phyloP scores from a whole-genome alignment of 2,113 vertebrate genomes.

The Lamprologus sp. region DNA sequence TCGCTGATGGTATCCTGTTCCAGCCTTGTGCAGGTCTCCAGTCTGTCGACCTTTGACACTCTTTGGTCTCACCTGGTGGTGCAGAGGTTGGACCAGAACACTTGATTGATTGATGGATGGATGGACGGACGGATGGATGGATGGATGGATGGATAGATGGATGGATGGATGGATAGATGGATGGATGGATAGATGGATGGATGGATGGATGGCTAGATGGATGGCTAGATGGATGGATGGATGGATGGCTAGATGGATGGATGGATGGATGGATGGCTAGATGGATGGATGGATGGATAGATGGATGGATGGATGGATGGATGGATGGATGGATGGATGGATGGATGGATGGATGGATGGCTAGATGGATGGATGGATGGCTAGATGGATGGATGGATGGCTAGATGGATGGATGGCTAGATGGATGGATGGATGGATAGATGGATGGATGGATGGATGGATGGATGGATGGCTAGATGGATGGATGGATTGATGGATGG shows the following conservation, averaged over 20 bases:
- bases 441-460: rapidly evolving
- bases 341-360: rapidly evolving
- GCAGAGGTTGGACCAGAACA: background rate
- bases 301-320: rapidly evolving
- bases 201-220: rapidly evolving
- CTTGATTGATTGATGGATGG: rapidly evolving
- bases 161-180: rapidly evolving
- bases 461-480: rapidly evolving
- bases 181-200: rapidly evolving
- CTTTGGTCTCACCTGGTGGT: background rate
- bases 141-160: rapidly evolving
- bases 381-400: rapidly evolving
- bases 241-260: rapidly evolving
- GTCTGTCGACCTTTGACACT: background rate
- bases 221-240: rapidly evolving
- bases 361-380: rapidly evolving
- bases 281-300: rapidly evolving
- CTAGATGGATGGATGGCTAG: rapidly evolving
- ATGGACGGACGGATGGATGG: rapidly evolving
- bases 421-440: rapidly evolving
- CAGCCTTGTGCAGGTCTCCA: background rate
- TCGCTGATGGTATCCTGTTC: background rate
- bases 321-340: rapidly evolving
- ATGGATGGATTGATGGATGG: rapidly evolving
- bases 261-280: rapidly evolving